Percentiles rank a stretch among this genome's conserved stretches.
phyloP scores from a whole-genome alignment of 2,113 vertebrate genomes.

The Ploceus nigricollis region DNA sequence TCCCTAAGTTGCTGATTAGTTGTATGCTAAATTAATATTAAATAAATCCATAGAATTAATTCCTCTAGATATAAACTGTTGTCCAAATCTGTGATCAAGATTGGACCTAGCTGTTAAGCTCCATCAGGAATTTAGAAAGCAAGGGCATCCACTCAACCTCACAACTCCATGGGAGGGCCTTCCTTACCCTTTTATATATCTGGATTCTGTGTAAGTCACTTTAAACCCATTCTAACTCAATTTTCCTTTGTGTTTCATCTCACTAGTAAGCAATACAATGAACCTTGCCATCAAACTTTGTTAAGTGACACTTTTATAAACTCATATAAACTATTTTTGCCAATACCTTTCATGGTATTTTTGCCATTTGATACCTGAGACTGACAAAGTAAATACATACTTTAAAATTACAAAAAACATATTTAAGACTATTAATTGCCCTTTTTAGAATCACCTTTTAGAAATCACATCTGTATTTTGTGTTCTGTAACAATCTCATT shows the following conservation, averaged over 20 bases:
- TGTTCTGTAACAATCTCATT: background rate
- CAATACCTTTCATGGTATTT: background rate
- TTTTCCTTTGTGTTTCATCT: background rate
- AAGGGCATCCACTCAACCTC: background rate
- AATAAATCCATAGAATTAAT: background rate
- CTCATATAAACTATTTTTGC: background rate
- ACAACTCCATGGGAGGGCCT: background rate
- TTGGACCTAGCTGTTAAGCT: background rate
- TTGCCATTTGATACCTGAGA: background rate
- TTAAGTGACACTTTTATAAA: background rate
- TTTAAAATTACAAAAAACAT: background rate
- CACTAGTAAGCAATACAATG: background rate
- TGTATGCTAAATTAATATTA: background rate
- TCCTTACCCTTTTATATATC: background rate
- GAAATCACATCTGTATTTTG: background rate
- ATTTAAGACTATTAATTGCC: background rate
- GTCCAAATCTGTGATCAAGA: background rate
- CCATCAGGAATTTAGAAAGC: background rate
- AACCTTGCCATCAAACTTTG: background rate
- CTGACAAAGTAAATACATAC: background rate
- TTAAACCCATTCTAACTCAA: background rate
- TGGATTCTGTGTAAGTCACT: background rate
- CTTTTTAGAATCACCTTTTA: background rate
- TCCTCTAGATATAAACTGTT: background rate
- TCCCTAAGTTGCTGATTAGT: background rate